Base-by-base conservation (phyloP, 2,113 vertebrate genomes). In the Calidris pugnax region DNA sequence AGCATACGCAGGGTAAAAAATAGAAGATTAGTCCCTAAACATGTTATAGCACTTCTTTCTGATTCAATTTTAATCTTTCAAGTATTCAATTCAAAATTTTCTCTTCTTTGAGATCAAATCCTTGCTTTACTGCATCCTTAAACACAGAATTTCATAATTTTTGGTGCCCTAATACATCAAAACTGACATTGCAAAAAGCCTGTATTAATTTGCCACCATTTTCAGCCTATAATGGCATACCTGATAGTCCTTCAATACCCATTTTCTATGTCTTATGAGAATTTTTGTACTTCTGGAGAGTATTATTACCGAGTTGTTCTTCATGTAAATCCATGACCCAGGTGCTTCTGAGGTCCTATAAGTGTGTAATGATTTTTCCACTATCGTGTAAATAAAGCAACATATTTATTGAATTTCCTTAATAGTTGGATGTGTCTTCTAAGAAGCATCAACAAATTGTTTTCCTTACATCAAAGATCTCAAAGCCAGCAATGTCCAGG, bases 401-500 rank as follows among this genome's bases (percentile, higher is more conserved):
- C 13, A 15, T 50, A 37, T 62, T 39, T 53, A 30, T 41, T 26
- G 59, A 51, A 35, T 51, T 71, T 51, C 18, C 33, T 35, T 35
- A 35, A 50, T 35, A 45, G 30, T 33, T 50, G 45, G 45, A 69
- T 69, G 67, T 19, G 16, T 50, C 45, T 50, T n/a, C 45, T 27
- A 20, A 50, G 33, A 69, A 50, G 24, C 23, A 50, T 19, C 48
- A 48, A 48, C 24, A 50, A 69, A 35, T 24, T 32, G 12, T 64
- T 63, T 64, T 51, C n/a, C 59, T 64, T 89, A 98, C 98, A 76
- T 98, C 97, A 81, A 98, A 98, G 95, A 98, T 98, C 84, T 98
- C 97, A 71, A 98, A 98, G 57, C 97, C 98, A 67, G 98, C 97
- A 4, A 98, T 98, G 76, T 98, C 98, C 93, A 98, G 81, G 45